Evolutionary conservation across 2,113 vertebrate species (phyloP).

Genomic region (Anoura caudifer): DNA sequence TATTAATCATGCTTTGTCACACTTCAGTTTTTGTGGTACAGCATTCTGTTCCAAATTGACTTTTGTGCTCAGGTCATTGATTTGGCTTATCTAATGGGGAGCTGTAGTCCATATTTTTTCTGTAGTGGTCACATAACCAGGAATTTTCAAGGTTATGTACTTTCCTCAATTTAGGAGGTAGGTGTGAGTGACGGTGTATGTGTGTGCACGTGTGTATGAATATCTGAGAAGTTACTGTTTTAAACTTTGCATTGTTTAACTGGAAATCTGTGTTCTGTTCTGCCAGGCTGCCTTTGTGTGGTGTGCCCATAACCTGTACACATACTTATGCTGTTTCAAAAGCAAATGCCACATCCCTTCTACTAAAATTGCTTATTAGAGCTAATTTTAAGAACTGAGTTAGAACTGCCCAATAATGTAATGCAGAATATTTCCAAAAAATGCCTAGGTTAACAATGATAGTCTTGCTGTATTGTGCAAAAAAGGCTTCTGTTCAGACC

Average conservation of each 20-base stretch:
- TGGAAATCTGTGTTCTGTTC: constrained; percentile 44
- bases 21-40: neutral
- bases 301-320: constrained; percentile 16
- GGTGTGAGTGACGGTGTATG: neutral
- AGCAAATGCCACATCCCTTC: constrained; percentile 69
- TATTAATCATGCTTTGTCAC: neutral
- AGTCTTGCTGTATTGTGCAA: constrained; percentile 91
- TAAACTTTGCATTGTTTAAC: constrained; percentile 58
- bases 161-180: neutral
- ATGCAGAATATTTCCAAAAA: constrained; percentile 86
- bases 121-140: neutral
- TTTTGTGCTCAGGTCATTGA: neutral
- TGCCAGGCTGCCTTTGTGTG: constrained; percentile 42
- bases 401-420: constrained; percentile 81
- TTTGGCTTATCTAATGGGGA: constrained; percentile 13
- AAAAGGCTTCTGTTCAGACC: constrained; percentile 94
- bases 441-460: constrained; percentile 89
- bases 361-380: constrained; percentile 82
- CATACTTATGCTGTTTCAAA: constrained; percentile 66
- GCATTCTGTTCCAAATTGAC: neutral
- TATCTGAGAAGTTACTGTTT: constrained; percentile 56
- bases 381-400: constrained; percentile 82
- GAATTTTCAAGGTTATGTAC: neutral
- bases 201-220: neutral
- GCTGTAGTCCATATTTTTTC: neutral